A percentile compares a stretch with the other conserved stretches of the same genome.
phyloP scores from a whole-genome alignment of 2,888 invertebrate genomes.

The Xestia c-nigrum region DNA sequence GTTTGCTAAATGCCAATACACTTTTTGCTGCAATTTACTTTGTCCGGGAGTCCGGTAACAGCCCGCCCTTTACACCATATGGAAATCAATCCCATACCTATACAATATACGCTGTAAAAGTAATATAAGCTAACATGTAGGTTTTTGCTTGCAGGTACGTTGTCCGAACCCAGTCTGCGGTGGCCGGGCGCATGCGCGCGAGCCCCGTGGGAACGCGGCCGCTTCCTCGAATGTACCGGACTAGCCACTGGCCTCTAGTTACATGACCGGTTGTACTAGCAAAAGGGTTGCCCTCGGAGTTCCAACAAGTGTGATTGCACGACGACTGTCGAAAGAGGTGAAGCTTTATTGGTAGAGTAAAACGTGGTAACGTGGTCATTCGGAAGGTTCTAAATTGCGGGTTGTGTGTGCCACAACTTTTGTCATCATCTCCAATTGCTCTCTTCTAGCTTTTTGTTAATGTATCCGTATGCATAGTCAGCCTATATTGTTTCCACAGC shows the following conservation, averaged over 20 bases:
- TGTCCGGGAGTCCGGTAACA: neutral
- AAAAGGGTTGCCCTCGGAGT: conserved; percentile 48
- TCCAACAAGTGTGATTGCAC: conserved; percentile 51
- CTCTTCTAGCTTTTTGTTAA: neutral
- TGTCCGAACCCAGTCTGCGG: conserved; percentile 55
- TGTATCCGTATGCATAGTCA: neutral
- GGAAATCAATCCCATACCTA: conserved; percentile 40
- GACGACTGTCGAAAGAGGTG: conserved; percentile 3
- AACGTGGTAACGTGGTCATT: neutral
- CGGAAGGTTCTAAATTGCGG: neutral
- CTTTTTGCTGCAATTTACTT: neutral
- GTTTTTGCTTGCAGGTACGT: conserved; percentile 70
- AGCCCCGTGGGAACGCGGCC: conserved; percentile 72
- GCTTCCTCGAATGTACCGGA: conserved; percentile 72
- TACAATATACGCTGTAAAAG: conserved; percentile 29
- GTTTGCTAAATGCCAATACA: neutral
- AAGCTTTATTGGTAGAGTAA: neutral
- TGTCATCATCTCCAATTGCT: neutral
- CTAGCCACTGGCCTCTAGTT: conserved; percentile 63
- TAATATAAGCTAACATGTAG: conserved; percentile 56
- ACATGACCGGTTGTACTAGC: conserved; percentile 61
- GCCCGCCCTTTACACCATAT: conserved; percentile 11
- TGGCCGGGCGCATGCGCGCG: conserved; percentile 65
- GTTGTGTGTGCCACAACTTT: neutral
- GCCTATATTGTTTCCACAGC: too few species aligned